Evolutionary conservation across 2,888 invertebrate species (phyloP), one percentile per base, ranked within the genome.

Genomic region (Dryococelus australis): DNA sequence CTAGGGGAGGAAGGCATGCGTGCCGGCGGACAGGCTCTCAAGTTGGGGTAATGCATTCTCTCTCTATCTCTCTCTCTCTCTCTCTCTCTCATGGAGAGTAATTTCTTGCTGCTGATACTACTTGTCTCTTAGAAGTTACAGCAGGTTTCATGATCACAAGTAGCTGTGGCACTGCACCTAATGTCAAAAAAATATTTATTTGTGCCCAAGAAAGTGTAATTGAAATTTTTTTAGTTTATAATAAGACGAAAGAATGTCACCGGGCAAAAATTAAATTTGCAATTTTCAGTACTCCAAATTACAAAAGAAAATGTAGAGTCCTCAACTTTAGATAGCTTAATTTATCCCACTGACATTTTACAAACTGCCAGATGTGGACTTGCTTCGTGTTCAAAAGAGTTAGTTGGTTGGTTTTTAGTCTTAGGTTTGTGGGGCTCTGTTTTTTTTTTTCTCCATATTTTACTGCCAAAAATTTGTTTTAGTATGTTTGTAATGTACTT

Each of bases 11-110:
- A 99, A 94, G 97, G 97, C 92, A 96, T 98, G 93, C 95, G 97
- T 93, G 97, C 98, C 92, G 97, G 97, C 93, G 98, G 98, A 94
- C 98, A 98, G 95, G 97, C 98, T 94, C 96, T 98, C 93, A 98
- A 98, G 94, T 95, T 99, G 94, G 99, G 99, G 99, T 99, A 97
- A 97, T 95, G 95, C 93, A 85, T 28, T 65, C 83, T 79, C 80
- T 78, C 28, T 43, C 51, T 78, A 0, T 10, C 65, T 43, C 13
- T 85, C 26, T 51, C 35, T 53, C 65, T 53, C 27, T 28, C 9
- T 85, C 24, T 28, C 43, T 28, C 43, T 28, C 35, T 28, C 35
- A 1, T 28, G 28, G 35, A 24, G 35, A 13, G 9, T 28, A 13
- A 20, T 3, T 13, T 43, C 26, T 28, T 43, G 4, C 12, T 51